Evolutionary conservation across 2,888 invertebrate genomes (phyloP).

Genomic region (Resseliella maxima): DNA sequence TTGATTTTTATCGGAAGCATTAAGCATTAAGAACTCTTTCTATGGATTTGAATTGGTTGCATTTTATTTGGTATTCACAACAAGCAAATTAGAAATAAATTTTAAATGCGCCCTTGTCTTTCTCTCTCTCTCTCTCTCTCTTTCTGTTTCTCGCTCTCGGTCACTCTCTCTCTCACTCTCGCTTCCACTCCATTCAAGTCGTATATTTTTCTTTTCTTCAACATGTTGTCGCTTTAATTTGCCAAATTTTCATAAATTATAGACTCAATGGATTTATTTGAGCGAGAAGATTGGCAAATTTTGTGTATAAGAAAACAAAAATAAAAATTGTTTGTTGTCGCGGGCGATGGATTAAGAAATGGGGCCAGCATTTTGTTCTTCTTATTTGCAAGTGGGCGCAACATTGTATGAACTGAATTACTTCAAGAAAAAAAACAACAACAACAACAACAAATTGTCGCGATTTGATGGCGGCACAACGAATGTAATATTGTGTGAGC

Average conservation of each 20-base stretch:
- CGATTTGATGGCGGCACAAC: too few species aligned
- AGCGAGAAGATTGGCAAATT: neutral
- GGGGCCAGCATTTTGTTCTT: neutral
- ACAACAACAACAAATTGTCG: too few species aligned
- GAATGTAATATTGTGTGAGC: too few species aligned
- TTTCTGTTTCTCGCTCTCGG: neutral
- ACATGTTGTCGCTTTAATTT: slow-evolving; percentile 15
- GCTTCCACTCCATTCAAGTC: too few species aligned
- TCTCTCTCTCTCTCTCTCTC: neutral
- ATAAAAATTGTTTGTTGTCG: neutral
- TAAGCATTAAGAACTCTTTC: neutral
- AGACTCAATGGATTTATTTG: neutral
- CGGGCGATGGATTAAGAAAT: neutral
- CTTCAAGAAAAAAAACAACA: neutral
- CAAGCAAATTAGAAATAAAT: slow-evolving; percentile 35
- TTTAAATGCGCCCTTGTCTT: neutral
- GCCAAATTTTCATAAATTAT: slow-evolving; percentile 47
- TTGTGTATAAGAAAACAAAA: neutral
- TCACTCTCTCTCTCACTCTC: neutral
- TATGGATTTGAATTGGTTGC: neutral
- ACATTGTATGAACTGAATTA: neutral
- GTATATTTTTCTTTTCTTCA: neutral
- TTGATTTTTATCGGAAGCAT: slow-evolving; percentile 51
- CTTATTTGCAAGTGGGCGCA: neutral
- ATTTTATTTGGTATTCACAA: neutral